Evolutionary conservation across 2,797 vertebrate genomes (phyloP), one percentile per base, ranked within the genome.

Genomic region (Alcedo atthis): DNA sequence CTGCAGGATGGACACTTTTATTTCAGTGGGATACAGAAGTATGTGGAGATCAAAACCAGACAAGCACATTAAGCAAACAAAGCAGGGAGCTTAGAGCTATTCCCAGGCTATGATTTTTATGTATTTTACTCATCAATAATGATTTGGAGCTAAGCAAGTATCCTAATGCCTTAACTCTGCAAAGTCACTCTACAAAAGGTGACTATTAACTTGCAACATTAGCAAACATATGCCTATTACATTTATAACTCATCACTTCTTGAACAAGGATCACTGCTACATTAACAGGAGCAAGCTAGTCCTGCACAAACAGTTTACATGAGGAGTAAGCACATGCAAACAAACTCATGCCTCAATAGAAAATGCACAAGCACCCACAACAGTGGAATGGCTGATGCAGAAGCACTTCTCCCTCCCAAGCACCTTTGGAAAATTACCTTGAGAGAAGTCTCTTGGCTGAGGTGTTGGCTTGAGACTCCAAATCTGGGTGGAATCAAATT

Each of bases 141-240:
- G 53, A 95, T 92, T 21, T 42, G 42, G 37, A 80, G 75, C 80
- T 92, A 57, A 76, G 81, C 73, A 81, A 90, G 62, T 73, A 71
- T 84, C 90, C 67, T 81, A 90, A 40, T 62, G 32, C 63, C 89
- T 49, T 45, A 62, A 89, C 48, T 88, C 71, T 80, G 79, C 45
- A 95, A 95, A 93, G 82, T 22, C 25, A 51, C 49, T 28, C 49
- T 51, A 51, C 63, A 86, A 83, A 32, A 40, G 59, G 55, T 13
- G 45, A 78, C 63, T 87, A 95, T 93, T 96, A 97, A 96, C 76
- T 87, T 3, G 3, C 66, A 91, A 24, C 35, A 82, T 68, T 76
- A 40, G 57, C 83, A 95, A 85, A 55, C 4, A 40, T 43, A 90
- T 40, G 51, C 40, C 58, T 89, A 77, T 92, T 94, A 94, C 94